Conservation (phyloP, 2,113 vertebrate species). For the Indicator indicator region DNA sequence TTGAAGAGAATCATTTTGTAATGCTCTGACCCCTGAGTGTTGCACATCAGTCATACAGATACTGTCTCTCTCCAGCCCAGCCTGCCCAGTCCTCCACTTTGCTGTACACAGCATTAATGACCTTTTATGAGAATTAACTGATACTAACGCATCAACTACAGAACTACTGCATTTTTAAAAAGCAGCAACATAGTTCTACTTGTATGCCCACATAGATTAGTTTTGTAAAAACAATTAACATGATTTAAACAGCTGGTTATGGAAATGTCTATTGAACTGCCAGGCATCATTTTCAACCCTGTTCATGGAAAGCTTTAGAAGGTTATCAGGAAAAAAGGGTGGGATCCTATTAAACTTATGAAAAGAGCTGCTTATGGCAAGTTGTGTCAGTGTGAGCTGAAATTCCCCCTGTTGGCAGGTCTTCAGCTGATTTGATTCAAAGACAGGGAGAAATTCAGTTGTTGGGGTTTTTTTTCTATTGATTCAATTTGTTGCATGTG, state of each 20-base stretch:
- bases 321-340: background rate
- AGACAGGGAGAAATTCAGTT: fast-evolving
- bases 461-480: background rate
- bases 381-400: too few species aligned
- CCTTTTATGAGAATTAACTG: constrained; percentile 69
- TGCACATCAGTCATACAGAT: constrained; percentile 65
- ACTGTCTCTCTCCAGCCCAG: background rate
- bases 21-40: constrained; percentile 65
- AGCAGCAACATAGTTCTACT: background rate
- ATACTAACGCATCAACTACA: background rate
- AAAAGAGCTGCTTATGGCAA: background rate
- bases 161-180: constrained; percentile 19
- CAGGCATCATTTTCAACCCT: fast-evolving
- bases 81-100: background rate
- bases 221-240: background rate
- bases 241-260: background rate
- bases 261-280: background rate
- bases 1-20: constrained; percentile 77
- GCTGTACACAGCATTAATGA: background rate
- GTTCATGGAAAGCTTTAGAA: background rate
- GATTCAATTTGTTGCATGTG: background rate
- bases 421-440: background rate
- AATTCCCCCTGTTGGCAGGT: background rate
- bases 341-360: background rate
- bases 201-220: background rate